Conservation (phyloP, 2,113 vertebrate species). For the Syngnathoides biaculeatus region DNA sequence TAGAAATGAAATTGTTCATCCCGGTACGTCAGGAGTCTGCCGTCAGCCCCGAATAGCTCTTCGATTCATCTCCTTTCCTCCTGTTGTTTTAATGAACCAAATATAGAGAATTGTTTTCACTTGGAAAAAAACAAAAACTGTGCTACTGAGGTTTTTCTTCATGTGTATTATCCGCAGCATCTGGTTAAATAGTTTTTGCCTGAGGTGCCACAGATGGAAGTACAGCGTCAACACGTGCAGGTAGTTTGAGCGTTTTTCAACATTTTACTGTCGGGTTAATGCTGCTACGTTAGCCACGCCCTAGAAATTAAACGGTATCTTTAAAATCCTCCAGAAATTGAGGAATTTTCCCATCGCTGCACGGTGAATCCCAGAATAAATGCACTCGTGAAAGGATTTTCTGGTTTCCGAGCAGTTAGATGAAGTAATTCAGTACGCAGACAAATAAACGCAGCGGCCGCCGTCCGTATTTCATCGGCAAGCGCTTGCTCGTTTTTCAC, state of each 20-base stretch:
- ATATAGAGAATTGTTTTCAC: slow-evolving; percentile 60
- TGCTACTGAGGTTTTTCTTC: slow-evolving; percentile 8
- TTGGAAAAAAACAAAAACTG: slow-evolving; percentile 37
- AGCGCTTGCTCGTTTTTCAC: slow-evolving; percentile 65
- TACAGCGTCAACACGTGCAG: slow-evolving; percentile 18
- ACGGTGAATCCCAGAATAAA: slow-evolving; percentile 64
- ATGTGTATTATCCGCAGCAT: slow-evolving; percentile 21
- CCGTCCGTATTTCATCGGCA: slow-evolving; percentile 66
- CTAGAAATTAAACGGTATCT: slow-evolving; percentile 36
- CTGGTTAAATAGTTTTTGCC: neutral
- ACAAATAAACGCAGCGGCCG: slow-evolving; percentile 63
- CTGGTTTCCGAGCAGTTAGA: slow-evolving; percentile 53
- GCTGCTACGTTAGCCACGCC: slow-evolving; percentile 34
- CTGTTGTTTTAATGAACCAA: slow-evolving; percentile 61
- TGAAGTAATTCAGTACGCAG: slow-evolving; percentile 66
- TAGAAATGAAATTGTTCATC: slow-evolving; percentile 70
- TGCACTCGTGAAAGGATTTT: slow-evolving; percentile 53
- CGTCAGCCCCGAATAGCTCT: slow-evolving; percentile 41
- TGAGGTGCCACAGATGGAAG: slow-evolving; percentile 1
- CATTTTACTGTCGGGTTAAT: slow-evolving; percentile 38
- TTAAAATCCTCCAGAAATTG: slow-evolving; percentile 45
- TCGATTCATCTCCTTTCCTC: slow-evolving; percentile 36
- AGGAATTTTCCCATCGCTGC: slow-evolving; percentile 49
- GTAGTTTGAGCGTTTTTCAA: slow-evolving; percentile 46
- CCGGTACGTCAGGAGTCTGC: slow-evolving; percentile 62